Base-by-base conservation (phyloP, 1,140 invertebrate genomes). In the Pissodes strobi region DNA sequence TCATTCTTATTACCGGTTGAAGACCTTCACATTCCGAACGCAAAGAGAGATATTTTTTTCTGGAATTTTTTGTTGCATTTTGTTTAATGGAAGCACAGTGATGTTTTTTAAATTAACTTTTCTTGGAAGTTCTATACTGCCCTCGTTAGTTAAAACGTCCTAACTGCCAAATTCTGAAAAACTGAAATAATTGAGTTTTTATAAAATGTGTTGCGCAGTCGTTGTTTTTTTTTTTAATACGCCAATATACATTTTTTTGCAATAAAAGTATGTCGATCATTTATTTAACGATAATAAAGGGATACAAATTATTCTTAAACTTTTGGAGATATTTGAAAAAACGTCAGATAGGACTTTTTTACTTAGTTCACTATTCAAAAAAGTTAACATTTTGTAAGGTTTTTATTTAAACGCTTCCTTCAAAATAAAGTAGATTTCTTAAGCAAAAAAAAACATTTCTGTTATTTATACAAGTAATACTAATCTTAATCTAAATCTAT, bases 201-300 rank as follows among this genome's bases (percentile, higher is more conserved):
- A 45, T 45, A 45, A 45, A 45, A 45, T 45, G 18, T 45, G 41
- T 45, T 45, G 41, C 41, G 41, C 41, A 45, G 41, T 45, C 41
- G 5, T 15, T 45, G 41, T n/a, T n/a, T n/a, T 8, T 45, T 45
- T 45, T n/a, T 18, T 8, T 45, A 18, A 45, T 15, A 45, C 27
- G 12, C 27, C 27, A 45, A 8, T 18, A 45, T 37, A 15, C 15
- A 8, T 45, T 45, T 45, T 45, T 45, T 18, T 45, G 5, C 15
- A 45, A 45, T 45, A 15, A 8, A 18, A 45, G 41, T 45, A 45
- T 45, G 41, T 45, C 5, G 41, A 45, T 45, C 15, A 45, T 45
- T 45, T 45, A 45, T 45, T 45, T 45, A 45, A 45, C 8, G 15
- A 15, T 45, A 15, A 45, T 45, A 15, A 15, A 45, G 6, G 18